Percentiles rank a stretch among this genome's conserved stretches.
Conservation (phyloP, 2,113 vertebrate species). For the Seriola rivoliana region DNA sequence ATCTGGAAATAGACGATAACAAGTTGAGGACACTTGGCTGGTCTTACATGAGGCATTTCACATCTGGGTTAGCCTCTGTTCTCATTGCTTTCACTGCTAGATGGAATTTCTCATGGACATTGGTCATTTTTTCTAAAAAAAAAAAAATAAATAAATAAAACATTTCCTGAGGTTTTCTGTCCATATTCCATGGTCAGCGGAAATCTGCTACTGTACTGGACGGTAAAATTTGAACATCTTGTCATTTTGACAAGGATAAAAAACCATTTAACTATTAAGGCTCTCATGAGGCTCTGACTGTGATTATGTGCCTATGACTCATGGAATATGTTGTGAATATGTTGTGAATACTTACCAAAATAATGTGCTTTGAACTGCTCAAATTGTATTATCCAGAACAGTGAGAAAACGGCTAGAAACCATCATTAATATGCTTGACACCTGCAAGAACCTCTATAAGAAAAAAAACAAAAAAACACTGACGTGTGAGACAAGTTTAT, state of each 20-base stretch:
- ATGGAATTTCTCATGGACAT: not conserved
- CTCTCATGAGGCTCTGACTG: not conserved
- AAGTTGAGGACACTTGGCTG: not conserved
- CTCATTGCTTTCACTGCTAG: not conserved
- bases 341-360: not conserved
- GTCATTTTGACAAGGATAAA: no score
- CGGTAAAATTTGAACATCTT: no score
- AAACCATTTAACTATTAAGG: no score
- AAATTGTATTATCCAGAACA: no score
- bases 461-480: not conserved
- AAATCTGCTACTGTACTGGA: not conserved
- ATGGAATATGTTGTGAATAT: no score
- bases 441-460: not conserved
- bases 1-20: slow-evolving; percentile 56
- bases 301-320: not conserved
- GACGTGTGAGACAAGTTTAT: not conserved
- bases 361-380: not conserved
- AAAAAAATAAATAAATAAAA: not conserved
- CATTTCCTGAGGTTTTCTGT: not conserved
- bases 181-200: not conserved
- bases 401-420: not conserved
- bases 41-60: not conserved
- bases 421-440: not conserved
- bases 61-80: not conserved
- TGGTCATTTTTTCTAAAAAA: not conserved